Evolutionary conservation across 2,888 invertebrate genomes (phyloP).

Genomic region (Hydropsyche betteni): DNA sequence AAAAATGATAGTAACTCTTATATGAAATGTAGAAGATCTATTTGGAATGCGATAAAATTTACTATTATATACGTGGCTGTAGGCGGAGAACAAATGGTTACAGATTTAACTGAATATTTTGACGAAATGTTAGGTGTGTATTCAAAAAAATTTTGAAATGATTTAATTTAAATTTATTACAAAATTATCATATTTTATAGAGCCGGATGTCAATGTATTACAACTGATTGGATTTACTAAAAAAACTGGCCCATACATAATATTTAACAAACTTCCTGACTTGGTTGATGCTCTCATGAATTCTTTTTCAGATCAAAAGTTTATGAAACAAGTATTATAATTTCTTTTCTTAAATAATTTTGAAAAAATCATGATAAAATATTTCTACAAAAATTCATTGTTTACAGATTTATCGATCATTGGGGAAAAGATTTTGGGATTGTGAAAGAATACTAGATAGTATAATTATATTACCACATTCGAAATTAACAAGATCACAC

Average conservation of each 20-base stretch:
- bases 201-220: slow-evolving; percentile 58
- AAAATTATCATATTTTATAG: slow-evolving; percentile 54
- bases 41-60: slow-evolving; percentile 57
- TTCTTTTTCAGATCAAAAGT: slow-evolving; percentile 63
- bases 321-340: slow-evolving; percentile 61
- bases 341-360: neutral
- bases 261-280: slow-evolving; percentile 61
- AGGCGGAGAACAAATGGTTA: slow-evolving; percentile 56
- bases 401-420: slow-evolving; percentile 57
- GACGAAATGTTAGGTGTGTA: slow-evolving; percentile 58
- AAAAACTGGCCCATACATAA: slow-evolving; percentile 58
- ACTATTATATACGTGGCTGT: slow-evolving; percentile 58
- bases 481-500: slow-evolving; percentile 54
- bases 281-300: slow-evolving; percentile 60
- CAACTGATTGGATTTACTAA: slow-evolving; percentile 62
- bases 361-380: neutral
- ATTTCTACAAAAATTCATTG: neutral
- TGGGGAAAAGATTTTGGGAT: slow-evolving; percentile 60
- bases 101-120: slow-evolving; percentile 60
- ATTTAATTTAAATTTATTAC: neutral
- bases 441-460: slow-evolving; percentile 60
- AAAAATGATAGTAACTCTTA: neutral
- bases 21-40: slow-evolving; percentile 55
- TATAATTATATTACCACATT: slow-evolving; percentile 58
- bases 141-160: neutral